Base-by-base conservation (phyloP, 2,888 invertebrate species). In the Drosophila cognata region DNA sequence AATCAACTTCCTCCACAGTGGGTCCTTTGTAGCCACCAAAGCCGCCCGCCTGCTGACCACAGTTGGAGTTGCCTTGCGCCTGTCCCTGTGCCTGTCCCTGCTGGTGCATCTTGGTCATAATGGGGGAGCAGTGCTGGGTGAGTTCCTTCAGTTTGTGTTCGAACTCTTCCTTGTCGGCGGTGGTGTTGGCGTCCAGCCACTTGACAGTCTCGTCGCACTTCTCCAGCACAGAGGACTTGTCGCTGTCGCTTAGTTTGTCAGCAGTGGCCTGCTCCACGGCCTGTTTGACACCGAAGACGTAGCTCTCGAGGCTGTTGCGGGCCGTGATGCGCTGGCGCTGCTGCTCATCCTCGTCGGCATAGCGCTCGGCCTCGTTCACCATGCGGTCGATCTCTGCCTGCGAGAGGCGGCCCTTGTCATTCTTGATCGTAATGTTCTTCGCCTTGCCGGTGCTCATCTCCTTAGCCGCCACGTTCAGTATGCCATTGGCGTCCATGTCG, bases 111-210 rank as follows among this genome's bases (percentile, higher is more conserved):
- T 38, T 38, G 8, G 38, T 38, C 38, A 38, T 38, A 38, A 38
- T 38, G 8, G 38, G 38, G 8, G 38, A 8, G 18, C 38, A 38
- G 38, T 48, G 46, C 63, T 50, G 64, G 4, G 64, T 64, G 25
- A 66, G 66, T 36, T 87, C 84, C 56, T 89, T 75, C 79, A 88
- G 72, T 63, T 88, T 88, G 69, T 88, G 74, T 95, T 97, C 96
- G 77, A 95, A 95, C 81, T 97, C 97, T 10, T 95, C 95, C 84
- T 95, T 96, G 55, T 96, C 95, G 4, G 97, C 97, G 38, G 96
- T 94, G 3, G 95, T 95, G 91, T 97, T 97, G 38, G 93, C 93
- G 82, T 98, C 98, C 74, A 97, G 92, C 97, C 97, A 97, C 62
- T 94, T 94, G 63, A 66, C 48, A 7, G 52, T 61, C 61, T 66